Evolutionary conservation across 2,113 vertebrate species (phyloP), one percentile per base, ranked within the genome.

Genomic region (Martes martes): DNA sequence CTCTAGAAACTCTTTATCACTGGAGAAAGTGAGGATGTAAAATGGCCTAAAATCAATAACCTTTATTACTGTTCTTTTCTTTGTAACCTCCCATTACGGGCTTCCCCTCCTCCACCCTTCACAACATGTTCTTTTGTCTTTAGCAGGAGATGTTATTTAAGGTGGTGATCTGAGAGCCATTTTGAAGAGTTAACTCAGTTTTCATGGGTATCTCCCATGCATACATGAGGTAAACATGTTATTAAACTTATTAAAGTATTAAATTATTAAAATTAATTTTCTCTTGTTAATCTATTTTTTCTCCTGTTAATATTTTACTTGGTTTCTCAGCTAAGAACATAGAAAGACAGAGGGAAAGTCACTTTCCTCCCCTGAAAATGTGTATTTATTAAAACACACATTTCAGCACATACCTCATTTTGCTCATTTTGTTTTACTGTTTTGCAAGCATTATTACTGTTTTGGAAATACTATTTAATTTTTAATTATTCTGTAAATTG

Each of bases 401-500:
- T 89, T 94, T 94, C 45, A 57, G 50, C 69, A 57, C 11, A 63
- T 91, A 79, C 7, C 31, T 91, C 13, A 65, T 88, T 96, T 86
- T 80, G 59, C 67, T 89, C 23, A 61, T 61, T 96, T 84, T 82
- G 33, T 59, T 90, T 93, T 91, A 89, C 11, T 80, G 9, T 21
- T 91, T 84, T 95, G n/a, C 23, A 95, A 95, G 69, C 21, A 65
- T 91, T 96, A 87, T 71, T 79, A 78, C 24, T 71, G 19, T 79
- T 47, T 42, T 78, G 52, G 33, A 83, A 97, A 55, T 39, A 87
- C 11, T 78, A 14, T 45, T 96, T 90, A 93, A 61, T 36, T 57
- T 50, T 47, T 85, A 97, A 73, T 85, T 92, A 91, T 82, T 95
- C 45, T 88, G 23, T 69, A 93, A 96, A 63, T 78, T 91, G 26